Conservation (phyloP, 2,113 vertebrate genomes). For the Heteronetta atricapilla region DNA sequence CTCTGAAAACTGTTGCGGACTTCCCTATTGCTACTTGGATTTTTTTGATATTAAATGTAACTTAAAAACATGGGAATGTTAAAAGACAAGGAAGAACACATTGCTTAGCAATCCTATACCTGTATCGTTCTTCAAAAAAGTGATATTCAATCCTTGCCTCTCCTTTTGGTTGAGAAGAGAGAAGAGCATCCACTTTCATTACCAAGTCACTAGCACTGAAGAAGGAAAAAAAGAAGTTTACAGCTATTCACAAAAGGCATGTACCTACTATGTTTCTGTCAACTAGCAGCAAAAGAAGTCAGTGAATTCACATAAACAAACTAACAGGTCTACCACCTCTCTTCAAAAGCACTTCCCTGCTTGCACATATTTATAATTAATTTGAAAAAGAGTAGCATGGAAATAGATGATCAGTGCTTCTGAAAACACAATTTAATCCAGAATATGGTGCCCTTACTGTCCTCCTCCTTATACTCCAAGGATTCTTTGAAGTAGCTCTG, state of each 20-base stretch:
- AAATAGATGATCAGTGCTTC: background rate
- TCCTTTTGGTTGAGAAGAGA: constrained; percentile 95
- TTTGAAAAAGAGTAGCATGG: background rate
- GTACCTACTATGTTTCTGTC: background rate
- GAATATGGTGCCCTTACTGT: background rate
- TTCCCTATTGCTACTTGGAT: background rate
- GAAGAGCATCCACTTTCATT: constrained; percentile 96
- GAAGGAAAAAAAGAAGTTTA: background rate
- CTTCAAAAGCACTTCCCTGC: background rate
- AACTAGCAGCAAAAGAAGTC: background rate
- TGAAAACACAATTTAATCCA: background rate
- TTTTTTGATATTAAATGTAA: background rate
- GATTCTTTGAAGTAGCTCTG: background rate
- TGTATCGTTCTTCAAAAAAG: constrained; percentile 89
- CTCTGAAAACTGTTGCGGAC: background rate
- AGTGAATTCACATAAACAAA: background rate
- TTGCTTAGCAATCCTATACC: constrained; percentile 74
- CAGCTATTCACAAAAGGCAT: background rate
- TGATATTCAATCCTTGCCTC: constrained; percentile 90
- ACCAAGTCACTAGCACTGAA: constrained; percentile 93
- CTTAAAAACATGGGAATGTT: background rate
- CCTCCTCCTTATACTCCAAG: background rate
- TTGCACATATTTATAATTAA: background rate
- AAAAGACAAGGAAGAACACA: background rate
- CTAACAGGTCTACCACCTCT: background rate